Evolutionary conservation across 2,113 vertebrate genomes (phyloP), one percentile per base, ranked within the genome.

Genomic region (Hoplias malabaricus): DNA sequence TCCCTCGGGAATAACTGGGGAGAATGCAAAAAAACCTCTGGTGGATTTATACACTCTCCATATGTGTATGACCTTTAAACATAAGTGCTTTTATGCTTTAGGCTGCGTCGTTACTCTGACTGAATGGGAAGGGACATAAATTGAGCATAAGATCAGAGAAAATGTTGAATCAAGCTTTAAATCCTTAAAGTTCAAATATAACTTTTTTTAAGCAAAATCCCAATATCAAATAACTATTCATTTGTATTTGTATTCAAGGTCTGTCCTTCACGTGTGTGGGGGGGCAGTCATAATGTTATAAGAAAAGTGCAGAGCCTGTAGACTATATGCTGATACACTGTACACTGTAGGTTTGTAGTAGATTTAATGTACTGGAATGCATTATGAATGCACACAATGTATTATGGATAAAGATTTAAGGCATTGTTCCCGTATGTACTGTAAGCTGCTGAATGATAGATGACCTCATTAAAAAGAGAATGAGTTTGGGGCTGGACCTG

Each of bases 391-490:
- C 42, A 69, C 57, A 68, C 62, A 43, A 54, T 56, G n/a, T 36
- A 48, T 48, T 69, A 77, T 69, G 3, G 5, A 29, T 66, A 48
- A 25, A 21, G 46, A 61, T 46, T 38, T 66, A 50, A 38, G 46
- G 33, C 48, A 19, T 56, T 77, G 23, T 34, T 75, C 34, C 63
- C 50, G 3, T 43, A 40, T 59, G 25, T 43, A 63, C 59, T 63
- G 31, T 67, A 57, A 21, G 53, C 74, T 69, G 43, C 27, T 56
- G 71, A 71, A 76, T 72, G 57, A 80, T 70, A 25, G 50, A 76
- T 76, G n/a, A 65, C 43, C 23, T 69, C 73, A 69, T 69, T 75
- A 80, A 65, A 50, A 36, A 65, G 48, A 67, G 36, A 56, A 76
- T 80, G 29, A 38, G 42, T 67, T 72, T 50, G n/a, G 73, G 43